phyloP scores from a whole-genome alignment of 2,113 vertebrate species.

The Ranitomeya imitator region DNA sequence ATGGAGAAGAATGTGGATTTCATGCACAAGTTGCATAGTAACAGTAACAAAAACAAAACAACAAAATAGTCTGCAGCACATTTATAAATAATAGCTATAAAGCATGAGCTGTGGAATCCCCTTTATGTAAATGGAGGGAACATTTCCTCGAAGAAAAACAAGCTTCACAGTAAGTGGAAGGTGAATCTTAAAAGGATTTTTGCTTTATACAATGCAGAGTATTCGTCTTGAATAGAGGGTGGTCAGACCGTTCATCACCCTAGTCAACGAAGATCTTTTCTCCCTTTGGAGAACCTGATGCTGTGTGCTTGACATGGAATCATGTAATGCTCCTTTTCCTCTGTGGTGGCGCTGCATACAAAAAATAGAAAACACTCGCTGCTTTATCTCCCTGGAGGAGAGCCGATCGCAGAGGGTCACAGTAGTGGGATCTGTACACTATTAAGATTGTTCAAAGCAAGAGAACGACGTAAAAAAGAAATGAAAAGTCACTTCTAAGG shows the following conservation, averaged over 20 bases:
- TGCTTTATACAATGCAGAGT: neutral
- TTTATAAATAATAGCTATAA: constrained; percentile 20
- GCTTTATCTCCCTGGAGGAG: no score
- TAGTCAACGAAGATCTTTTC: neutral
- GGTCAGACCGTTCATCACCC: no score
- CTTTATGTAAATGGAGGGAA: neutral
- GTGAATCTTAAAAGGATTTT: neutral
- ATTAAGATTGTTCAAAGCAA: neutral
- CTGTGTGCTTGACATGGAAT: no score
- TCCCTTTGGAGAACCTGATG: no score
- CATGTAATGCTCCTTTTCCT: no score
- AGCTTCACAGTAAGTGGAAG: neutral
- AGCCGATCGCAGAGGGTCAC: neutral
- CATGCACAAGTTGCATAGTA: constrained; percentile 16
- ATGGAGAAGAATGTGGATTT: neutral
- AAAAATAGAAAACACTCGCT: no score
- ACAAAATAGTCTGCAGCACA: neutral
- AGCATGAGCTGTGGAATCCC: neutral
- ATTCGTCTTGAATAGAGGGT: neutral
- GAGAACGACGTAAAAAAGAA: neutral
- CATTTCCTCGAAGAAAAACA: neutral
- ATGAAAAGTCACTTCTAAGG: neutral
- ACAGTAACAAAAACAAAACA: neutral
- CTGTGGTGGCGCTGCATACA: no score
- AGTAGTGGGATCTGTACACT: no score